Base-by-base conservation (phyloP, 92 coral and sea anemone genomes). In the Heliopora coerulea region DNA sequence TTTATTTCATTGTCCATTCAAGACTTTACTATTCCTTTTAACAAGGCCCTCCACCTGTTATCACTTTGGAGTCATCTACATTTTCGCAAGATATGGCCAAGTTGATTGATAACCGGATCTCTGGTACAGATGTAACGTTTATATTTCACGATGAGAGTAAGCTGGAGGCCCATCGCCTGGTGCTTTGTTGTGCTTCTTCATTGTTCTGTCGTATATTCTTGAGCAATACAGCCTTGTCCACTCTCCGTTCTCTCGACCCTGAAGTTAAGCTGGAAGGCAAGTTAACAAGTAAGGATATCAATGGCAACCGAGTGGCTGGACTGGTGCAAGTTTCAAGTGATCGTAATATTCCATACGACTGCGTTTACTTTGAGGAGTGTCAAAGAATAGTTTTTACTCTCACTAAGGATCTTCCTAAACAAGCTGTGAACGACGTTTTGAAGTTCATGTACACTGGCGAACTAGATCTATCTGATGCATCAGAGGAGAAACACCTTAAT, bases 391-490 rank as follows among this genome's bases (percentile, higher is more conserved):
- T 39, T 21, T 27, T 70, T 24, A 70, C 63, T n/a, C 25, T 70
- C 12, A 52, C 49, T 30, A 29, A 54, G 3, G 63, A 70, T 23
- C 52, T 70, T 29, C 39, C 77, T 0, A 70, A 34, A 28, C n/a
- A 21, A 8, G 49, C 50, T 35, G 29, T 70, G 62, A 32, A 10
- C 17, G 50, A 82, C 58, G 73, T 90, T 9, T 56, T 93, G 33
- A 88, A 84, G 30, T 88, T 86, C 82, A 35, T 93, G 58, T 93
- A 93, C 68, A 64, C 91, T 15, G 87, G 86, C 4, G 86, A 81
- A 54, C 87, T 84, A 0, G 75, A 77, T 25, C 49, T 79, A 4
- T 72, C 84, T 19, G 33, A 52, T 44, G 80, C 79, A 56, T 63
- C 70, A 19, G 81, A 81, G 10, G 88, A 83, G 74, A 52, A 70